Conservation (phyloP, 2,113 vertebrate genomes). For the Tretioscincus oriximinensis region DNA sequence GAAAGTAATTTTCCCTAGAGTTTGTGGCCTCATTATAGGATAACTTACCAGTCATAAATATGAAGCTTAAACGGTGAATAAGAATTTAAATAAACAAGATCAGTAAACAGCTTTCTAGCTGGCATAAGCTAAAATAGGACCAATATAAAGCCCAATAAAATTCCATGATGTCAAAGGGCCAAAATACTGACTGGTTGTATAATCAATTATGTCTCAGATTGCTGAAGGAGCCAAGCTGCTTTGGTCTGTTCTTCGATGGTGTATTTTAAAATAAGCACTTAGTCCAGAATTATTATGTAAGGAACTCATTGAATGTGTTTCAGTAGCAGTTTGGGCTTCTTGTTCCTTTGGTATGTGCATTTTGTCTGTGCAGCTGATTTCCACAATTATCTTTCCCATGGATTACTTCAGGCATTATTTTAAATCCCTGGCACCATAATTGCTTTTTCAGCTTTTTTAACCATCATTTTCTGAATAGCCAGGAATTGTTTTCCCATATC, state of each 20-base stretch:
- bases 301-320: not conserved
- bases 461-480: not conserved
- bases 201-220: not conserved
- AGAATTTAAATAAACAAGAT: constrained; percentile 11
- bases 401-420: not conserved
- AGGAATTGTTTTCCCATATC: constrained; percentile 1
- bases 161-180: not conserved
- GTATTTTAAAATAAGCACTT: not conserved
- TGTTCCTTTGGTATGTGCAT: not conserved
- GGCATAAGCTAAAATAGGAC: not conserved
- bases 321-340: not conserved
- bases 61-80: not conserved
- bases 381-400: not conserved
- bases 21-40: not conserved
- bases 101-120: not conserved
- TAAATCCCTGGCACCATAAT: not conserved
- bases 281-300: not conserved
- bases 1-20: not conserved
- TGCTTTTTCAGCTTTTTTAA: constrained; percentile 3
- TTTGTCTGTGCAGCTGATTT: not conserved
- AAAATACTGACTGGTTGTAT: not conserved
- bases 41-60: constrained; percentile 9
- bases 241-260: no score
- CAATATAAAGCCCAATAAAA: not conserved
- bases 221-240: not conserved